Evolutionary conservation across 2,797 vertebrate species (phyloP), one percentile per base, ranked within the genome.

Genomic region (Tolypeutes matacus): DNA sequence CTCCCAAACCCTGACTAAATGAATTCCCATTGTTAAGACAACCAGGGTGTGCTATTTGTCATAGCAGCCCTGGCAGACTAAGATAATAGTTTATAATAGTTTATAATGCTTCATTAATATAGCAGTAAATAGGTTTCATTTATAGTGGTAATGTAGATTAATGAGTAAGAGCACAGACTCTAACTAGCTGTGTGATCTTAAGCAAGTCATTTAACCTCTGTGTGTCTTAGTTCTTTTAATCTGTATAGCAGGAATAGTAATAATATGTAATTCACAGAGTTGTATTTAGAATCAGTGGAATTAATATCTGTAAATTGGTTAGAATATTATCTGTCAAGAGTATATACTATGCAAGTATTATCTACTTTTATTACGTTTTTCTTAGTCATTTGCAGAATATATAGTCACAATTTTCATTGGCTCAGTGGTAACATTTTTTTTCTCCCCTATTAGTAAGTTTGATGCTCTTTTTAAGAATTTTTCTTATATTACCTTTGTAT

Each of bases 391-490:
- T 90, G 29, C 2, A 69, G 69, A 95, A 86, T 10, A 49, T 13
- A 70, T n/a, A 76, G 49, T 88, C 46, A 80, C 65, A 91, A 34
- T 34, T 88, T 72, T 77, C 12, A 58, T 18, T 64, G 78, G 10
- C 56, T 89, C 34, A 46, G 73, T 73, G 73, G 53, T 60, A 85
- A 73, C 20, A n/a, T 36, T 31, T 72, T 13, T 18, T 2, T 2
- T 12, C 21, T 65, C 23, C 65, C 31, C 5, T 90, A 64, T 69
- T 75, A 17, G 29, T 58, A 89, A 88, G 4, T 58, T 86, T 70
- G 58, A 89, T 64, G 69, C 9, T 94, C 39, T 18, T 77, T 94
- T 77, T 60, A 10, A 65, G 29, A 25, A 82, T 49, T 95, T 56
- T 86, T 39, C 15, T 85, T 81, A 21, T 9, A 65, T 27, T 56